Evolutionary conservation across 2,113 vertebrate species (phyloP).

Genomic region (Strix uralensis): DNA sequence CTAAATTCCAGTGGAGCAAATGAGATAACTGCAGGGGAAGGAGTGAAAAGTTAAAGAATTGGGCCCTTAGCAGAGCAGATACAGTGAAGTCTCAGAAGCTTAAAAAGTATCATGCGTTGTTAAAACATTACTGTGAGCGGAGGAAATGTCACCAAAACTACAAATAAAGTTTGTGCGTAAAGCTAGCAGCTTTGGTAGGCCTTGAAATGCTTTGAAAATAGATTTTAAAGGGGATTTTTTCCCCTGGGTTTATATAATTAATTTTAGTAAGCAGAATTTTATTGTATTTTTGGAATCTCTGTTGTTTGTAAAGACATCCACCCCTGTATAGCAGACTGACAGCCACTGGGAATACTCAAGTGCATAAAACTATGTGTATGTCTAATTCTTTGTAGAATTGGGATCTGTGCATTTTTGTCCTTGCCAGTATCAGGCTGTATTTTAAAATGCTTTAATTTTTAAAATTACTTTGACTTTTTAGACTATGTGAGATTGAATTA

Average conservation of each 20-base stretch:
- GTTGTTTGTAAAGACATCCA: neutral
- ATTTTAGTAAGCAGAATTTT: neutral
- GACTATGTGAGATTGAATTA: neutral
- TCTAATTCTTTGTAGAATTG: neutral
- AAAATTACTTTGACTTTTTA: neutral
- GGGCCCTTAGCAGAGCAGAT: neutral
- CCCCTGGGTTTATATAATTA: neutral
- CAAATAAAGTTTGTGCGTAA: neutral
- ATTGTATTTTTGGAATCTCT: neutral
- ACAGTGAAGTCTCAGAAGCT: neutral
- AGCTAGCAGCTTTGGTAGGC: neutral
- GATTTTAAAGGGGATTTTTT: neutral
- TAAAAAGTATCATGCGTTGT: neutral
- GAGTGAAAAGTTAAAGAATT: neutral
- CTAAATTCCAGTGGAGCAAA: neutral
- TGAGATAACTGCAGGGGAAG: neutral
- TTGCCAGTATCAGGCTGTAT: neutral
- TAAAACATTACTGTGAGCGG: neutral
- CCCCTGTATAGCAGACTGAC: neutral
- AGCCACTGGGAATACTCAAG: neutral
- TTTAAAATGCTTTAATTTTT: neutral
- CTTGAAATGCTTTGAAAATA: neutral
- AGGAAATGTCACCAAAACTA: neutral
- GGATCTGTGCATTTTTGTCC: neutral
- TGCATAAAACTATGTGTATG: neutral